Evolutionary conservation across 2,797 vertebrate species (phyloP).

Genomic region (Netta rufina): DNA sequence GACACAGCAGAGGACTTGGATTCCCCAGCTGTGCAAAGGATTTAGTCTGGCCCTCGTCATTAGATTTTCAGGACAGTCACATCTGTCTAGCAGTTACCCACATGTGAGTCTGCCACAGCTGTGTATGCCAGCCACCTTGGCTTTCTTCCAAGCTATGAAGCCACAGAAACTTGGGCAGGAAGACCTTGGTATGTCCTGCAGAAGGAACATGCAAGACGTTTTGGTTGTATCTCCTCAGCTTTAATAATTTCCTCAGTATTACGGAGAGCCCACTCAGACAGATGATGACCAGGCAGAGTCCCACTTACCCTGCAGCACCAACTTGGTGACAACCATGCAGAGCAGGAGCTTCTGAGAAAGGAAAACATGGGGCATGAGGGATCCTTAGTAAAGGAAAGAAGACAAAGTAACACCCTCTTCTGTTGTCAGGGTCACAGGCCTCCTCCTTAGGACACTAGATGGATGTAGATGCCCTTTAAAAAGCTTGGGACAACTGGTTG

Average conservation of each 20-base stretch:
- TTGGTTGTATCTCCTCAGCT: neutral
- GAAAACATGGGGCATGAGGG: neutral
- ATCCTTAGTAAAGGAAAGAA: neutral
- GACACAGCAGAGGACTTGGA: neutral
- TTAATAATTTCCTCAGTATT: neutral
- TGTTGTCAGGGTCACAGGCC: neutral
- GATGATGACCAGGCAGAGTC: neutral
- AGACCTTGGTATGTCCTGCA: neutral
- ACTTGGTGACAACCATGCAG: neutral
- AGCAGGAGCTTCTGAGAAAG: neutral
- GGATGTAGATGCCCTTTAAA: neutral
- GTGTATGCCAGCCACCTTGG: neutral
- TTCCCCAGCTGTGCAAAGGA: neutral
- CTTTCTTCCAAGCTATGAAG: neutral
- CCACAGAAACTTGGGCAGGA: neutral
- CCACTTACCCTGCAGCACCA: neutral
- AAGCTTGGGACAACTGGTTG: neutral
- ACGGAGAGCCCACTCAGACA: neutral
- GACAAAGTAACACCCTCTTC: neutral
- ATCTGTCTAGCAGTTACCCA: neutral
- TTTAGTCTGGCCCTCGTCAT: neutral
- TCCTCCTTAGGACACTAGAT: neutral
- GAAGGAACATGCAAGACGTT: neutral
- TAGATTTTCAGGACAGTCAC: neutral
- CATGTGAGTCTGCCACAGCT: neutral